Conservation (phyloP, 2,888 invertebrate species). For the Euspilapteryx auroguttella region DNA sequence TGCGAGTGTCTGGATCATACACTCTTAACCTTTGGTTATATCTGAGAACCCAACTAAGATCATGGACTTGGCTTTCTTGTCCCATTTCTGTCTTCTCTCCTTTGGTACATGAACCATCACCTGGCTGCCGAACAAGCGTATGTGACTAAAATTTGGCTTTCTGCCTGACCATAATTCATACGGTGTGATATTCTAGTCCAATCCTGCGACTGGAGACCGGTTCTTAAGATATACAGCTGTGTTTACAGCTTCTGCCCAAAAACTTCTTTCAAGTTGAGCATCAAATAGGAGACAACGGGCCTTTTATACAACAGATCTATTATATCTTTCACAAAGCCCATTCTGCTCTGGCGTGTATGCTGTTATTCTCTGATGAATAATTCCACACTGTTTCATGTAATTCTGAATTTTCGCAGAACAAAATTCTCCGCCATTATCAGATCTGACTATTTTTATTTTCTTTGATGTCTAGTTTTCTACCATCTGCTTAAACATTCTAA, state of each 20-base stretch:
- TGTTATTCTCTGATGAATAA: conserved; percentile 5
- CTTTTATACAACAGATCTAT: conserved; percentile 4
- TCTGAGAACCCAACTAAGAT: too few relatives aligned
- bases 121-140: not conserved
- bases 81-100: too few relatives aligned
- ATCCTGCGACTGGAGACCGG: conserved; percentile 7
- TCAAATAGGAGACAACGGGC: conserved; percentile 6
- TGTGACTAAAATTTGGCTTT: conserved; percentile 1
- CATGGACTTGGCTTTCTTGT: too few relatives aligned
- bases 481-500: conserved; percentile 3
- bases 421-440: conserved; percentile 5
- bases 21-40: too few relatives aligned
- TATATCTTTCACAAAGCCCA: conserved; percentile 5
- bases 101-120: too few relatives aligned
- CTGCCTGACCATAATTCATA: conserved; percentile 6
- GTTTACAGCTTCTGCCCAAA: conserved; percentile 3
- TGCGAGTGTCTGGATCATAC: too few relatives aligned
- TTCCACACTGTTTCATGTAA: conserved; percentile 4
- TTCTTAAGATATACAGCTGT: conserved; percentile 4
- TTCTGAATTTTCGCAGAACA: conserved; percentile 4
- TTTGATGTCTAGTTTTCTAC: conserved; percentile 6
- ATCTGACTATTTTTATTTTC: conserved; percentile 5
- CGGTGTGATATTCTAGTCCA: conserved; percentile 5
- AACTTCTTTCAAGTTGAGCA: conserved; percentile 3
- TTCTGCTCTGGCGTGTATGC: conserved; percentile 6